Evolutionary conservation across 2,797 vertebrate species (phyloP), one percentile per base, ranked within the genome.

Genomic region (Smutsia gigantea): DNA sequence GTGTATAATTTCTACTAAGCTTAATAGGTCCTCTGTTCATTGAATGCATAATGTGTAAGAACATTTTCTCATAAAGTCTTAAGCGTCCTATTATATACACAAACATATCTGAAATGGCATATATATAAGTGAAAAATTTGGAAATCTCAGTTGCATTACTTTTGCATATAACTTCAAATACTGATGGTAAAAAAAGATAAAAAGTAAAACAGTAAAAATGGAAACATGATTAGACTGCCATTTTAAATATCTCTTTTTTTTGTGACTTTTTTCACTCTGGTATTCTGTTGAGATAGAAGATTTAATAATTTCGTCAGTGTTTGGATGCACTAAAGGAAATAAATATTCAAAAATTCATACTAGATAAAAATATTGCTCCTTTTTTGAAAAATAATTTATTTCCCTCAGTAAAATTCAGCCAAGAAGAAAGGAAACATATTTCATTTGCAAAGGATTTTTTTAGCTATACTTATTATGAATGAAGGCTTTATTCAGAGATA

Each of bases 191-290:
- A 89, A 79, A 83, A 27, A 57, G n/a, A 7, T 90, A 34, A 84
- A 86, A 84, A 93, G 4, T 68, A 25, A 94, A 95, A 93, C 72
- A 91, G 25, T 75, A 87, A 61, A 93, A 91, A 75, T 18, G 31
- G 21, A 87, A 94, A 81, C 34, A 53, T 42, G 19, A n/a, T 88
- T 64, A 68, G 23, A 42, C 61, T 85, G 78, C 49, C 9, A 63
- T 81, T 87, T 93, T 82, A 93, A 92, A 27, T 61, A 12, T 53
- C 82, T 69, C 4, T 7, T 78, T 46, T 42, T 61, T 89, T 59
- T 84, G 7, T 82, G 15, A 51, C 63, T 57, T 90, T 57, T 74
- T 75, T 66, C 7, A 63, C n/a, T 34, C 7, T 74, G 7, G 77
- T 75, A 42, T 29, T 83, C 69, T 90, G 3, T 82, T 88, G 72